Evolutionary conservation across 2,113 vertebrate genomes (phyloP).

Genomic region (Amphiprion ocellaris): DNA sequence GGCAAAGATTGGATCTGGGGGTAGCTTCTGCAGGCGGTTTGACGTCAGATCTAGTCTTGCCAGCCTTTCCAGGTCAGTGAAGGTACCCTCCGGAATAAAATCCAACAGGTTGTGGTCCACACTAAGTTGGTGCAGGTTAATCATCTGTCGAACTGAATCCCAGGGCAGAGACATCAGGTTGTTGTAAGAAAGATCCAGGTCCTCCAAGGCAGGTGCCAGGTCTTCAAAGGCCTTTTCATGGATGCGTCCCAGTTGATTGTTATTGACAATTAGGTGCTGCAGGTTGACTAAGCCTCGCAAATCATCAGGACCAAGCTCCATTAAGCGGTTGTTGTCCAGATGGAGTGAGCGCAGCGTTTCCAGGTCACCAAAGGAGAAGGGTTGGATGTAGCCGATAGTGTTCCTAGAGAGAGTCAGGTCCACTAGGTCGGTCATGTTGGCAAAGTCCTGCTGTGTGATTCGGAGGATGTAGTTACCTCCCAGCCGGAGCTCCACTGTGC

Average conservation of each 20-base stretch:
- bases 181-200: constrained; percentile 95
- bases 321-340: constrained; percentile 92
- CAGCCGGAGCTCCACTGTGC: constrained; percentile 94
- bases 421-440: constrained; percentile 96
- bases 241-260: constrained; percentile 91
- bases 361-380: constrained; percentile 92
- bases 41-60: constrained; percentile 94
- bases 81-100: constrained; percentile 94
- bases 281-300: constrained; percentile 93
- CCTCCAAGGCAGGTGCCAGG: constrained; percentile 89
- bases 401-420: constrained; percentile 95
- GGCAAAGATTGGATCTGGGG: constrained; percentile 93
- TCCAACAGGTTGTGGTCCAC: constrained; percentile 95
- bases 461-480: constrained; percentile 95
- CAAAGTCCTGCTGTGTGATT: constrained; percentile 92
- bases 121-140: constrained; percentile 94
- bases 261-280: constrained; percentile 95
- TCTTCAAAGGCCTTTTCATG: constrained; percentile 92
- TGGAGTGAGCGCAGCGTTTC: constrained; percentile 95
- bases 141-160: constrained; percentile 91
- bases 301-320: constrained; percentile 90
- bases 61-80: constrained; percentile 88
- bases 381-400: constrained; percentile 94
- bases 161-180: constrained; percentile 91
- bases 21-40: constrained; percentile 93